These are phyloP conservation scores for Drosophila grimshawi DNA, from an alignment of 1,140 invertebrate genomes.

Conservation along the genomic window DNA sequence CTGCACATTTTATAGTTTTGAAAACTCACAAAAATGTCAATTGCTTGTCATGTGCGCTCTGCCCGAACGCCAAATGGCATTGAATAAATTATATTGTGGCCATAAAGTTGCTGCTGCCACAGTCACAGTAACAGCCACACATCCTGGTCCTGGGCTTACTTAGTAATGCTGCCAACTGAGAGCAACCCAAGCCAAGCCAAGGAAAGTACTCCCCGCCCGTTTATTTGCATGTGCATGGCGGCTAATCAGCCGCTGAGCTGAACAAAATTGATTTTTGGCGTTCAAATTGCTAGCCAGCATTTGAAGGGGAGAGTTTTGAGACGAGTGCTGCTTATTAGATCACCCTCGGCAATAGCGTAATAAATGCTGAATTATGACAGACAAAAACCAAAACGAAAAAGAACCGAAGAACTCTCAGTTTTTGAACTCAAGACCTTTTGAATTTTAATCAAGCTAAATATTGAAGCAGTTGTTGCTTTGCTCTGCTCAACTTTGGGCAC, in stretches of 20 bases:
- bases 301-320: not conserved
- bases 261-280: slow-evolving; percentile 50
- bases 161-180: slow-evolving; percentile 25
- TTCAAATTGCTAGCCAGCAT: slow-evolving; percentile 1
- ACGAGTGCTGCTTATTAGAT: slow-evolving; percentile 31
- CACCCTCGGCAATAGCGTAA: slow-evolving; percentile 56
- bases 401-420: slow-evolving; percentile 25
- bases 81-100: slow-evolving; percentile 82
- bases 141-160: slow-evolving; percentile 50
- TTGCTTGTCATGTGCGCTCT: slow-evolving; percentile 66
- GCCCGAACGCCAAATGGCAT: slow-evolving; percentile 61
- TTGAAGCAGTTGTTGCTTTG: slow-evolving; percentile 62
- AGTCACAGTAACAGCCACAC: slow-evolving; percentile 32
- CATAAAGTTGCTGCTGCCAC: slow-evolving; percentile 72
- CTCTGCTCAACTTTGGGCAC: slow-evolving; percentile 21
- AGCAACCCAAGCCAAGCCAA: slow-evolving; percentile 1
- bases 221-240: slow-evolving; percentile 40
- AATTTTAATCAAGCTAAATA: slow-evolving; percentile 81
- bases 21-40: slow-evolving; percentile 83
- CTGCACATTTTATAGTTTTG: slow-evolving; percentile 82
- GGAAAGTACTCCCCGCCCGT: not conserved
- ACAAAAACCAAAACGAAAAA: slow-evolving; percentile 13
- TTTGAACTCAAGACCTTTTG: slow-evolving; percentile 61
- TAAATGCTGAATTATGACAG: slow-evolving; percentile 72
- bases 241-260: slow-evolving; percentile 44